Evolutionary conservation across 2,888 invertebrate species (phyloP), one percentile per base, ranked within the genome.

Genomic region (Zootermopsis nevadensis): DNA sequence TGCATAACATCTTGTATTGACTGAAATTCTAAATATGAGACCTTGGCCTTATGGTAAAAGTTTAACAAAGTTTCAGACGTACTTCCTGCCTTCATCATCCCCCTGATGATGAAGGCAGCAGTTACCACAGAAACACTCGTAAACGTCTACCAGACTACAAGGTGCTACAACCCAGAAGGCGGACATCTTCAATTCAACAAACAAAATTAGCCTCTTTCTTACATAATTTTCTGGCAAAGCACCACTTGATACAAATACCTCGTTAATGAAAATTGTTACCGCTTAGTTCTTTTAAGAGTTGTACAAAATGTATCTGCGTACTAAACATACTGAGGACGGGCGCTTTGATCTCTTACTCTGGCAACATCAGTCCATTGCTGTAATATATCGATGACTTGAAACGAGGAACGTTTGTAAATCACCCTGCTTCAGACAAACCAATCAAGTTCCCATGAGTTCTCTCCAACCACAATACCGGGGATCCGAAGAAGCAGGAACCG

Each of bases 391-490:
- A 38, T 38, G 74, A 27, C 60, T 60, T 60, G 27, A n/a, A 74
- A n/a, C 12, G 33, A 19, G 38, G 38, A 74, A 42, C 38, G 74
- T 74, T 74, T 74, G 74, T 74, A 74, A 74, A 74, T 74, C 74
- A 74, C 35, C 74, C n/a, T 15, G 74, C 35, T 38, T 10, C 74
- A 74, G 74, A 74, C 74, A 74, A 74, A 74, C 74, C 74, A 74
- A 74, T 74, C 74, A 74, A n/a, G 74, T 74, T 74, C 74, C 74
- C 74, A 74, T 31, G 74, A 74, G 24, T 38, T n/a, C 74, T 27
- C 53, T 12, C 7, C 15, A 48, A 48, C 48, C 48, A 48, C 19
- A 48, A 8, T 27, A 8, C 12, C 66, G 19, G 31, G 31, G 30
- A 31, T 69, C 33, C 30, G 33, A 31, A 69, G 31, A 8, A 33